Base-by-base conservation (phyloP, 2,797 vertebrate species). In the Bufotes viridis region DNA sequence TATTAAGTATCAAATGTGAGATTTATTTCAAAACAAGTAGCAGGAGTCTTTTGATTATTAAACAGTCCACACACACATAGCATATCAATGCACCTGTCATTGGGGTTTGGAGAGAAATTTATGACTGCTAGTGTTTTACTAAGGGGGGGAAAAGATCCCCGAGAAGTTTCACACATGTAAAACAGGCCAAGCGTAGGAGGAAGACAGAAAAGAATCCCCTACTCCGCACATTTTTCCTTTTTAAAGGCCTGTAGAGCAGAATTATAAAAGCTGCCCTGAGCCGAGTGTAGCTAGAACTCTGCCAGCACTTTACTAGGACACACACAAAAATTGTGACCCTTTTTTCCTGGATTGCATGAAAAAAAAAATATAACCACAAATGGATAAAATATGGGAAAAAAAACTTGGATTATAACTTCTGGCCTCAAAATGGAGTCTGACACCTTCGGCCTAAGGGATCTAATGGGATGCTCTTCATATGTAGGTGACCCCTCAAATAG, bases 71-170 rank as follows among this genome's bases (percentile, higher is more conserved):
- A 95, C 93, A 95, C 95, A 93, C 95, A 93, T 95, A 94, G 97
- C 97, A 98, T 98, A 97, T 98, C 96, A 99, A 98, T 99, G 97
- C 97, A 98, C 97, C 98, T 99, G 98, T 98, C 98, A 98, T 92
- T 96, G 96, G 93, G 96, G 95, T 96, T 95, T 95, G 96, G 95
- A 94, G 95, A 95, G 96, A 95, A 99, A 99, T 99, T 98, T 99
- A 99, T 98, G 97, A 97, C 96, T 95, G 92, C 95, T 93, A 96
- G 96, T 95, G 92, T 95, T 93, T 95, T 93, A 94, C 95, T 95
- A 96, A 96, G 94, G 96, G 96, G 96, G 96, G 96, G 96, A 96
- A 96, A 96, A 95, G 96, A 92, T 94, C 95, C 42, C 93, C 93
- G 93, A 91, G 93, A 94, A 94, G 95, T 96, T 93, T 96, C 94